phyloP scores from a whole-genome alignment of 2,797 vertebrate genomes.

The Cetoscarus ocellatus region DNA sequence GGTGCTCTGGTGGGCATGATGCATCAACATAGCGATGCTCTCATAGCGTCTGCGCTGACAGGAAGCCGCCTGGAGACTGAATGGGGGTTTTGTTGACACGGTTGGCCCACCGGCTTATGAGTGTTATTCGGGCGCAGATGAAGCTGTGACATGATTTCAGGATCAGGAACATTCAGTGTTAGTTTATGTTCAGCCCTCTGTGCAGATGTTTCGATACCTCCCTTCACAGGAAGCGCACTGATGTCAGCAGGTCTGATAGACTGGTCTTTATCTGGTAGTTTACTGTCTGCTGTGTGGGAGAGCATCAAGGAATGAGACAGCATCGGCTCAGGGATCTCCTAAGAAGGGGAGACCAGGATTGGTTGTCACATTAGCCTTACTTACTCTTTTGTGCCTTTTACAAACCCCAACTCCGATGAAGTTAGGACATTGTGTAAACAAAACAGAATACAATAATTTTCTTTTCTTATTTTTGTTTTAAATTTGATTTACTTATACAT shows the following conservation, averaged over 20 bases:
- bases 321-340: slow-evolving; percentile 50
- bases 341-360: neutral
- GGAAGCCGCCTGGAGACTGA: neutral
- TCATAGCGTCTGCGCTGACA: neutral
- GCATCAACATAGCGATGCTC: slow-evolving; percentile 35
- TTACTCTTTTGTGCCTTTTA: too few relatives aligned
- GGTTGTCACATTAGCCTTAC: too few relatives aligned
- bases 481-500: too few relatives aligned
- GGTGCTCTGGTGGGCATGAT: slow-evolving; percentile 23
- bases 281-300: slow-evolving; percentile 13
- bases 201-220: neutral
- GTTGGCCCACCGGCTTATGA: neutral
- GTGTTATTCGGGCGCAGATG: too few relatives aligned
- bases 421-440: too few relatives aligned
- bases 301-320: slow-evolving; percentile 32
- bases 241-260: slow-evolving; percentile 6
- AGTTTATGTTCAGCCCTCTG: neutral
- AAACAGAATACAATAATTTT: too few relatives aligned
- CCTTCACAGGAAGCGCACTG: neutral
- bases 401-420: too few relatives aligned
- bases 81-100: neutral
- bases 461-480: too few relatives aligned
- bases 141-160: neutral
- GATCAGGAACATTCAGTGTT: neutral
- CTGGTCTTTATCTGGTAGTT: slow-evolving; percentile 29